A percentile compares a stretch with the other conserved stretches of the same genome.
Conservation (phyloP, 2,888 invertebrate species). For the Calameuta idolon region DNA sequence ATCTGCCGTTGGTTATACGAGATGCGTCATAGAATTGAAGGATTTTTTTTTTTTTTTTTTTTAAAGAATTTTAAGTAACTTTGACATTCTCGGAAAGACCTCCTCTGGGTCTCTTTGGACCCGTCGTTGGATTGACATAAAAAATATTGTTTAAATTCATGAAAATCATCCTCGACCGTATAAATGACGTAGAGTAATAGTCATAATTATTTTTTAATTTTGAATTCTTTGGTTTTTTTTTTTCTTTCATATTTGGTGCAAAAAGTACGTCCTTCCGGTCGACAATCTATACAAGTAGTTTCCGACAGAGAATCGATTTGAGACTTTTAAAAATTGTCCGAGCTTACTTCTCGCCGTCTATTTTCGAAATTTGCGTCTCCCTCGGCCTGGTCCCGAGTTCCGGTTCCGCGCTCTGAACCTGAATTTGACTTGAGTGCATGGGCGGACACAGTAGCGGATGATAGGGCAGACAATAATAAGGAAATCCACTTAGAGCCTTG, state of each 20-base stretch:
- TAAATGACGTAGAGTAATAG: neutral
- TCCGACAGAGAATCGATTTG: neutral
- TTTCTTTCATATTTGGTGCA: conserved; percentile 3
- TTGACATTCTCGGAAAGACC: neutral
- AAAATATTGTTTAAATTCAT: neutral
- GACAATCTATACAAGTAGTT: conserved; percentile 17
- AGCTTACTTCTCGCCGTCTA: conserved; percentile 53
- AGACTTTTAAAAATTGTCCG: neutral
- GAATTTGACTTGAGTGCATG: conserved; percentile 56
- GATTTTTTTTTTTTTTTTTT: neutral
- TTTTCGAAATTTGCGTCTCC: conserved; percentile 54
- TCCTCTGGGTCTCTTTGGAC: neutral
- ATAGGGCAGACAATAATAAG: conserved; percentile 62
- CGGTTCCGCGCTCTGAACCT: conserved; percentile 53
- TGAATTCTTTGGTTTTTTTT: conserved; percentile 12
- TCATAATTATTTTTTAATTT: neutral
- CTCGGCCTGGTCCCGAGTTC: conserved; percentile 44
- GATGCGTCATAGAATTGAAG: neutral
- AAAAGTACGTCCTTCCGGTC: conserved; percentile 12
- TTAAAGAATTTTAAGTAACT: neutral
- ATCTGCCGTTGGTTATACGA: neutral
- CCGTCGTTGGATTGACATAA: neutral
- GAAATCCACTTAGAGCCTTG: conserved; percentile 57
- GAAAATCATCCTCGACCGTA: neutral
- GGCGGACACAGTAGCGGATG: conserved; percentile 61